A percentile compares a stretch with the other conserved stretches of the same genome.
Evolutionary conservation across 2,888 invertebrate genomes (phyloP).

Genomic region (Molorchus minor): DNA sequence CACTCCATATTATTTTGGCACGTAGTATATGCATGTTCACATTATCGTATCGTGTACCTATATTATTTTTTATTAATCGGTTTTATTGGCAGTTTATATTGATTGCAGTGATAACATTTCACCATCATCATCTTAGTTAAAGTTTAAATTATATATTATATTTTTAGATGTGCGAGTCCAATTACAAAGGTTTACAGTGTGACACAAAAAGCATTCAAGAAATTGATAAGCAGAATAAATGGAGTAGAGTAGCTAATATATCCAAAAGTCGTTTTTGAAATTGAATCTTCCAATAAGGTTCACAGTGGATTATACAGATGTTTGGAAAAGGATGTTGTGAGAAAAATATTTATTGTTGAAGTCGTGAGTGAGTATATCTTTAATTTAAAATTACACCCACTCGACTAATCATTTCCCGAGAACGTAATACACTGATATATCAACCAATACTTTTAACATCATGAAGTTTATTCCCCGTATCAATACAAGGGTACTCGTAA

Average conservation of each 20-base stretch:
- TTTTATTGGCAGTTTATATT: no score
- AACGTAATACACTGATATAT: no score
- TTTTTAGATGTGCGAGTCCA: constrained; percentile 47
- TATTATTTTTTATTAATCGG: no score
- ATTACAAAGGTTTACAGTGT: constrained; percentile 47
- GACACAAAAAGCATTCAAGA: constrained; percentile 34
- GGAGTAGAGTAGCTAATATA: constrained; percentile 41
- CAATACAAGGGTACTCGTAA: no score
- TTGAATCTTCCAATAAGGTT: constrained; percentile 47
- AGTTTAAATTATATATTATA: constrained; percentile 14
- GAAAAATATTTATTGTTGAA: constrained; percentile 51
- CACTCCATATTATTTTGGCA: not conserved
- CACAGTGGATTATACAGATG: constrained; percentile 56
- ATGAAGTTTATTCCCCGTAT: no score
- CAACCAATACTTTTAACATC: no score
- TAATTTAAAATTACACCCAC: not conserved
- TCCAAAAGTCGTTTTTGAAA: constrained; percentile 47
- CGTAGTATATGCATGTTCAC: no score
- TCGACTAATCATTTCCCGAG: no score
- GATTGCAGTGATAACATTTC: not conserved
- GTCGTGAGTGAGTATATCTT: constrained; percentile 46
- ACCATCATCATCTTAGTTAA: not conserved
- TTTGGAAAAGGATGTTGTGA: constrained; percentile 45
- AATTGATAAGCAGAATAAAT: constrained; percentile 30
- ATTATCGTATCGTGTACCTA: no score